Base-by-base conservation (phyloP, 2,888 invertebrate species). In the Nipponacmea schrenckii region DNA sequence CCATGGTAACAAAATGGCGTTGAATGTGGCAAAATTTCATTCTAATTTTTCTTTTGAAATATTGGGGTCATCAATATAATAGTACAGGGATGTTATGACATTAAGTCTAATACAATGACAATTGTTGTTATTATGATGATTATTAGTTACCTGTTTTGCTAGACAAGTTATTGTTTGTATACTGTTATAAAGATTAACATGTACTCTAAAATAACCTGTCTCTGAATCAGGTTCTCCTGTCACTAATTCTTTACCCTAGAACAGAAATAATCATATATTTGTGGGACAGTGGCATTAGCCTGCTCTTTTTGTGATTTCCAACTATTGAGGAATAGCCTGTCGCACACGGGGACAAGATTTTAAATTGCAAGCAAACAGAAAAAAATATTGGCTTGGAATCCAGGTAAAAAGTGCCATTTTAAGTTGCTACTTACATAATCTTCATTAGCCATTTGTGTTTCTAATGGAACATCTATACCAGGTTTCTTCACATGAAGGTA, bases 141-240 rank as follows among this genome's bases (percentile, higher is more conserved):
- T 2, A 12, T 62, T 62, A 74, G 67, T n/a, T 77, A 87, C 88
- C 81, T 84, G 76, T 71, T 81, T 86, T 27, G 86, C 81, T 24
- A 89, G 78, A 74, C 89, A 88, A 17, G 87, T 88, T 74, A 89
- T 84, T 15, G 87, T 88, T 72, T 89, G 87, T n/a, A 89, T 79
- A n/a, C 81, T 80, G 62, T 83, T 84, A 80, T 87, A 88, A 73
- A 86, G 84, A 78, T 88, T 89, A 68, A 89, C 74, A 72, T 88
- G 88, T 10, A 89, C 82, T 44, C 87, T 76, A 81, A 89, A 88
- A 72, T 86, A 89, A 44, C 83, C 85, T 12, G 71, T 76, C 10
- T 81, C 79, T 15, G 78, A 80, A 15, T 81, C 83, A 2, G 84
- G 80, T 12, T 72, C 75, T 5, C 88, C 88, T 31, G 89, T 87